Conservation (phyloP, 2,888 invertebrate species). For the Tupiocoris notatus region DNA sequence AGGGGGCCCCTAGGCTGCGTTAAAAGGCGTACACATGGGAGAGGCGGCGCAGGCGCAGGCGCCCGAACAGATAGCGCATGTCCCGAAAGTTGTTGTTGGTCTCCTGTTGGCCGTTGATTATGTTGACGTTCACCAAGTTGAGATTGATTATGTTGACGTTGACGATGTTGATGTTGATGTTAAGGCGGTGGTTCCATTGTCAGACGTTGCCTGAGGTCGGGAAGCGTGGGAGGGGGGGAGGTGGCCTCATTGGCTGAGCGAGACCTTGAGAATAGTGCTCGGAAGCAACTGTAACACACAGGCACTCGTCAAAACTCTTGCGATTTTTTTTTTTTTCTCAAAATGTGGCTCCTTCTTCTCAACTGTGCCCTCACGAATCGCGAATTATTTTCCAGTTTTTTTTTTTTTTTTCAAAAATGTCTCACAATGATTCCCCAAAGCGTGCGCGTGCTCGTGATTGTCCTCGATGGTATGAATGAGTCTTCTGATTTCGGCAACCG, state of each 20-base stretch:
- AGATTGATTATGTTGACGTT: conserved; percentile 18
- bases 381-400: conserved; percentile 21
- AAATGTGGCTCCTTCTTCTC: too few species aligned
- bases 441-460: conserved; percentile 24
- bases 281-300: conserved; percentile 69
- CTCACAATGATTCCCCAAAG: too few species aligned
- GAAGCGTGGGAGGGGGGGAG: conserved; percentile 78
- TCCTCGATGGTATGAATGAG: conserved; percentile 19
- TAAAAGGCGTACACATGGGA: conserved; percentile 48
- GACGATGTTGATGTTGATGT: conserved; percentile 35
- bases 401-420: not conserved
- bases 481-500: not conserved
- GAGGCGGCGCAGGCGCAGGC: conserved; percentile 37
- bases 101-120: not conserved
- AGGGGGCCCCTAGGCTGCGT: conserved; percentile 34
- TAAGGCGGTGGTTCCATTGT: conserved; percentile 68
- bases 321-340: not conserved
- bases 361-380: not conserved
- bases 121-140: conserved; percentile 15
- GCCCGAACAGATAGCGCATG: conserved; percentile 9
- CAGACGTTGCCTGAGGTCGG: conserved; percentile 72
- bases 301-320: conserved; percentile 30
- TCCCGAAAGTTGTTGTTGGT: conserved; percentile 14
- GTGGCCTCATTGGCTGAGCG: conserved; percentile 70
- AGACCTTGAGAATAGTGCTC: conserved; percentile 80